Evolutionary conservation across 2,797 vertebrate species (phyloP).

Genomic region (Lutjanus argentimaculatus): DNA sequence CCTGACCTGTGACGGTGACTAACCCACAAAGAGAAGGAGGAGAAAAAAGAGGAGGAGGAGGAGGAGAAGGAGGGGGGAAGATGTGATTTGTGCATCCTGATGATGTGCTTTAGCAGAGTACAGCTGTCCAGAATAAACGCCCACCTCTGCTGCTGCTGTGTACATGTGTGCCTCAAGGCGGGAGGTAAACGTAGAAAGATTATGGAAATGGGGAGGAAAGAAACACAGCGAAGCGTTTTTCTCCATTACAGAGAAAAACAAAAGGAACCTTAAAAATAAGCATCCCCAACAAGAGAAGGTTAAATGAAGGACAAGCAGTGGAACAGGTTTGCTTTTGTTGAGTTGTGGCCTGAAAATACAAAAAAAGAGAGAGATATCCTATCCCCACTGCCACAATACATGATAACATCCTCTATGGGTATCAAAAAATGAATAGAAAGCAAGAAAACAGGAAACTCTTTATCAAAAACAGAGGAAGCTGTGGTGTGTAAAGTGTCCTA

Average conservation of each 20-base stretch:
- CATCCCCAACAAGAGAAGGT: conserved; percentile 13
- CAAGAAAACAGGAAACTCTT: conserved; percentile 35
- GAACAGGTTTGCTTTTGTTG: conserved; percentile 18
- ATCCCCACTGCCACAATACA: background rate
- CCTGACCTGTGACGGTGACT: conserved; percentile 42
- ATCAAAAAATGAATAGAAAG: conserved; percentile 7
- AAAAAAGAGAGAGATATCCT: background rate
- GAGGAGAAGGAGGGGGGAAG: background rate
- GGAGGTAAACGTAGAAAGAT: conserved; percentile 26
- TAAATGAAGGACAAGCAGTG: conserved; percentile 11
- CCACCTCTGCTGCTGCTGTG: conserved; percentile 40
- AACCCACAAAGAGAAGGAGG: conserved; percentile 18
- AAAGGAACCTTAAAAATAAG: background rate
- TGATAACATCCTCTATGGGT: conserved; percentile 20
- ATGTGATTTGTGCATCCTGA: conserved; percentile 35
- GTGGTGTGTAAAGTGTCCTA: background rate
- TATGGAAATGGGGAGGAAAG: conserved; percentile 20
- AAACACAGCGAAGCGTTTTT: background rate
- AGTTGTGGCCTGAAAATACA: background rate
- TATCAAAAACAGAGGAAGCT: background rate
- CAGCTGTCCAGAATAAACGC: conserved; percentile 36
- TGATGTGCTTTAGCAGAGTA: conserved; percentile 27
- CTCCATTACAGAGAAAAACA: background rate
- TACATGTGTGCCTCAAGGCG: conserved; percentile 27
- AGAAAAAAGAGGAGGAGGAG: conserved; percentile 1